Conservation (phyloP, 2,888 invertebrate genomes). For the Nysson spinosus region DNA sequence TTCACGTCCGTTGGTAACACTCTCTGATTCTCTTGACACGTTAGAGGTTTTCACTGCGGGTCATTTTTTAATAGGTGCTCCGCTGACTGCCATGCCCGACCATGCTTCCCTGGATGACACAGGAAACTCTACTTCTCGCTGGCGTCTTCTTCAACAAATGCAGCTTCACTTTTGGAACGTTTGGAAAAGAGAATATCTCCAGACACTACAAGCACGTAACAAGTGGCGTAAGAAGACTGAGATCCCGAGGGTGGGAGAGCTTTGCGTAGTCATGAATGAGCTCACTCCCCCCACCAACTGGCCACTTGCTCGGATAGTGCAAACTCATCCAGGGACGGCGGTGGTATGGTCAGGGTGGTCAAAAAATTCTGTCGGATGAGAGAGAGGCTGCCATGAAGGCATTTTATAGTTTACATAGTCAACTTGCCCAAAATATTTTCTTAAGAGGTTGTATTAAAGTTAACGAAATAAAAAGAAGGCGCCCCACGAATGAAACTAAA, state of each 20-base stretch:
- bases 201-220: background rate
- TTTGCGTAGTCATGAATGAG: background rate
- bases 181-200: no score
- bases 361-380: conserved; percentile 50
- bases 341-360: no score
- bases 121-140: no score
- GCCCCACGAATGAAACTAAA: conserved; percentile 47
- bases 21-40: background rate
- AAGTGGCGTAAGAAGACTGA: no score
- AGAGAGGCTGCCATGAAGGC: conserved; percentile 43
- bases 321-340: no score
- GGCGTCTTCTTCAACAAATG: no score
- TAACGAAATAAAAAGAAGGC: conserved; percentile 53
- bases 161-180: no score
- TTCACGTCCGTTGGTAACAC: no score
- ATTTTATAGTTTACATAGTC: conserved; percentile 51
- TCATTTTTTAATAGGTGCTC: background rate
- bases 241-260: background rate
- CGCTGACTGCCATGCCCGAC: background rate
- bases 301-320: no score
- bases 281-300: background rate
- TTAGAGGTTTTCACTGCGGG: background rate
- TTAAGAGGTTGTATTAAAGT: conserved; percentile 57
- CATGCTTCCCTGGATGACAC: background rate
- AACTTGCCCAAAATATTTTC: conserved; percentile 58